Evolutionary conservation across 2,888 invertebrate species (phyloP).

Genomic region (Cyrtodaria siliqua): DNA sequence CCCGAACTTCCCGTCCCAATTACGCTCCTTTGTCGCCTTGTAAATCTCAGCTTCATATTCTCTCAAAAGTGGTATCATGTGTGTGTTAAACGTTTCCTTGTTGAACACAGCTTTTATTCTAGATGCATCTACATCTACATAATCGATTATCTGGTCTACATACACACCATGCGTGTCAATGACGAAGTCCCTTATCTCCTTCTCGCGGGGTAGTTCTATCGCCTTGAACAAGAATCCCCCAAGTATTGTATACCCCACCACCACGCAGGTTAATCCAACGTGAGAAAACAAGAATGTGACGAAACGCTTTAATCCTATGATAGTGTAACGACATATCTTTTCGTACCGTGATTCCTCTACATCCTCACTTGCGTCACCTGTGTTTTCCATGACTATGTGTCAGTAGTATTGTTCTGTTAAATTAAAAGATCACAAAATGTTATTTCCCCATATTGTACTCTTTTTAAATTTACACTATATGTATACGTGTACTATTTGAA

Average conservation of each 20-base stretch:
- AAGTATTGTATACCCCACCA: conserved; percentile 52
- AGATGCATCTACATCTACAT: not conserved
- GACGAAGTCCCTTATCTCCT: conserved; percentile 25
- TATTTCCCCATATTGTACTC: no score
- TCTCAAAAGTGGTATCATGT: conserved; percentile 24
- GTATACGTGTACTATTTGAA: no score
- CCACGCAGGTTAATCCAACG: conserved; percentile 53
- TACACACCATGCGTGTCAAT: conserved; percentile 17
- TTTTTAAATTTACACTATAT: no score
- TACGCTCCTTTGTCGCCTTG: conserved; percentile 91
- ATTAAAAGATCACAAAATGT: no score
- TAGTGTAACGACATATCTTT: conserved; percentile 13
- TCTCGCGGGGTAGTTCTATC: conserved; percentile 50
- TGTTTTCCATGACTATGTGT: no score
- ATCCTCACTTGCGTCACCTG: not conserved
- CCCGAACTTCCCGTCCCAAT: conserved; percentile 90
- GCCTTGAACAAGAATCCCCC: conserved; percentile 54
- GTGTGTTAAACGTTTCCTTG: conserved; percentile 16
- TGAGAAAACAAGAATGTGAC: conserved; percentile 57
- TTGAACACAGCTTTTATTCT: conserved; percentile 5
- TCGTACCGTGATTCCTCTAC: conserved; percentile 20
- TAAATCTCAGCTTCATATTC: conserved; percentile 88
- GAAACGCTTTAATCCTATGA: conserved; percentile 43
- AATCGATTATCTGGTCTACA: conserved; percentile 33
- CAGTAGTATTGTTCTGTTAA: no score